Evolutionary conservation across 1,140 invertebrate genomes (phyloP).

Genomic region (Phymastichus coffea): DNA sequence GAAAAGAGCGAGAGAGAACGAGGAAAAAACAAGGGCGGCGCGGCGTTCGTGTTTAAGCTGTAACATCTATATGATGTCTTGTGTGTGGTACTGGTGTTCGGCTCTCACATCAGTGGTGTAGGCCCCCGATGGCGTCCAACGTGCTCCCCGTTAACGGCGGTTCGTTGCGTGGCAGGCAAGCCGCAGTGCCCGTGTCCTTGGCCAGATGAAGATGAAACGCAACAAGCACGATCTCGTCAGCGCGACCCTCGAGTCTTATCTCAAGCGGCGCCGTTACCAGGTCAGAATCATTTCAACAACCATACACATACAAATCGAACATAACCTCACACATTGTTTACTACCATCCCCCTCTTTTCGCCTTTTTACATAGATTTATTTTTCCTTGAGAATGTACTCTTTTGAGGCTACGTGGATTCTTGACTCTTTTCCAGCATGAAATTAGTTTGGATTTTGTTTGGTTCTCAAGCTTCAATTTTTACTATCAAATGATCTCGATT

Average conservation of each 20-base stretch:
- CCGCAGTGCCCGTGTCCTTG: constrained; percentile 5
- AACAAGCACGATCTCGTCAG: constrained; percentile 51
- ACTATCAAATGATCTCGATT: too few relatives aligned
- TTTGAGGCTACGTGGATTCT: background rate
- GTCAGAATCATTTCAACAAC: constrained; percentile 31
- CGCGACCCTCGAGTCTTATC: constrained; percentile 53
- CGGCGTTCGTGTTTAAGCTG: too few relatives aligned
- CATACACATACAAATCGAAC: constrained; percentile 1
- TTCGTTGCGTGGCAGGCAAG: background rate
- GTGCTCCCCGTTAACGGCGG: constrained; percentile 23
- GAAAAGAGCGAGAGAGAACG: too few relatives aligned
- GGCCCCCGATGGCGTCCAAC: constrained; percentile 35
- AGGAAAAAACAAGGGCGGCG: too few relatives aligned
- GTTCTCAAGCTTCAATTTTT: too few relatives aligned
- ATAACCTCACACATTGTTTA: constrained; percentile 44
- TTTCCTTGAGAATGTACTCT: background rate
- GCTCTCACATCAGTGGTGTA: too few relatives aligned
- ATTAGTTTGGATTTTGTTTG: too few relatives aligned
- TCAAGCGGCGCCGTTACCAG: constrained; percentile 55
- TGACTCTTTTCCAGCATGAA: background rate
- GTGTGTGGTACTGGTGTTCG: too few relatives aligned
- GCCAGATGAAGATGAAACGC: constrained; percentile 55
- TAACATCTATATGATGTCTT: too few relatives aligned
- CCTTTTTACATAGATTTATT: background rate
- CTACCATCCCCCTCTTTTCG: constrained; percentile 8